Conservation (phyloP, 2,797 vertebrate genomes). For the Prionace glauca region DNA sequence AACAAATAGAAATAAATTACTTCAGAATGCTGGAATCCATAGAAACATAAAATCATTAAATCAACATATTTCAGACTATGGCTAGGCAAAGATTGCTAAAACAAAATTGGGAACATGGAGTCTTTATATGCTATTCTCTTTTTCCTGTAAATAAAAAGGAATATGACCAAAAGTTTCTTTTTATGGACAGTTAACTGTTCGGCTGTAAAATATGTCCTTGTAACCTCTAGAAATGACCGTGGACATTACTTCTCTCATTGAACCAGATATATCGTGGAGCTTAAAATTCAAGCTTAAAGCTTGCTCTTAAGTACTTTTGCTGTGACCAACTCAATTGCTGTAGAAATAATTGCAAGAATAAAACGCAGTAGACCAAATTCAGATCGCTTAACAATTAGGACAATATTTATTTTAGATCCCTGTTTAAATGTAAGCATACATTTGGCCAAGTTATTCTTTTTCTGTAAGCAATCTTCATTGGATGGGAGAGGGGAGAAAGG, state of each 20-base stretch:
- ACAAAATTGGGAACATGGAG: background rate
- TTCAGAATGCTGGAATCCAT: background rate
- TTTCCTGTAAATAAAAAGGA: background rate
- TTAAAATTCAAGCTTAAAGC: too few species aligned
- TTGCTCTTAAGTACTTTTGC: too few species aligned
- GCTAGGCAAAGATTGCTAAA: background rate
- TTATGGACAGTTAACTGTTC: background rate
- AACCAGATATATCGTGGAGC: too few species aligned
- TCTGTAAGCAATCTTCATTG: too few species aligned
- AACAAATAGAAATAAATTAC: background rate
- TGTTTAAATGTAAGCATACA: too few species aligned
- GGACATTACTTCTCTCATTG: background rate
- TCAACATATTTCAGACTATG: background rate
- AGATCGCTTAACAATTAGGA: too few species aligned
- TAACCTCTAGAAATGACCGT: background rate
- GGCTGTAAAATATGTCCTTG: background rate
- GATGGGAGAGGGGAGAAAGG: too few species aligned
- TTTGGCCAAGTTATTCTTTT: too few species aligned
- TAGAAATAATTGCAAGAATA: too few species aligned
- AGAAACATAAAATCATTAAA: background rate
- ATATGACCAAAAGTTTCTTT: background rate
- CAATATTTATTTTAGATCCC: too few species aligned
- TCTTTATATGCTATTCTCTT: background rate
- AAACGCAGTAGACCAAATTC: too few species aligned
- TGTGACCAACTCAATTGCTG: too few species aligned